phyloP scores from a whole-genome alignment of 2,888 invertebrate genomes.

The Euplexia lucipara region DNA sequence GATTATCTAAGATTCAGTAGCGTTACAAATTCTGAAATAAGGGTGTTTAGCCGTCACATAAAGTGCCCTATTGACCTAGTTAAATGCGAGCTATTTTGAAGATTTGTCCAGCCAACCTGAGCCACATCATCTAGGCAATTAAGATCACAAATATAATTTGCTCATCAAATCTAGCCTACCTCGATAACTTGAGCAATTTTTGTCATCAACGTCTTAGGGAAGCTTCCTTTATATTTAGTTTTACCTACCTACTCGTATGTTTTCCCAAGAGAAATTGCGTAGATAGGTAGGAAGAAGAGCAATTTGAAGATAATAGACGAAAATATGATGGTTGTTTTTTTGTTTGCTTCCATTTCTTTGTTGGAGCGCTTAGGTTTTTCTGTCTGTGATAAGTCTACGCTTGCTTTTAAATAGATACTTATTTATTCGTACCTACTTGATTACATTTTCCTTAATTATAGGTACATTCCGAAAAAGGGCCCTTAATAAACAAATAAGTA shows the following conservation, averaged over 20 bases:
- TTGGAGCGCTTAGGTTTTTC: slow-evolving; percentile 28
- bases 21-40: too few species aligned
- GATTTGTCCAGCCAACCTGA: too few species aligned
- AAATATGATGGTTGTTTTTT: slow-evolving; percentile 67
- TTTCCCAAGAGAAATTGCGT: slow-evolving; percentile 58
- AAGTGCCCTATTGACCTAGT: too few species aligned
- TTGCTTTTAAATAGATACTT: not conserved
- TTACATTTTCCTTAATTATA: slow-evolving; percentile 13
- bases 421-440: not conserved
- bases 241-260: slow-evolving; percentile 20
- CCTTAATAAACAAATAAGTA: slow-evolving; percentile 31
- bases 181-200: slow-evolving; percentile 22
- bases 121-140: too few species aligned
- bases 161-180: slow-evolving; percentile 10
- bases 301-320: slow-evolving; percentile 72
- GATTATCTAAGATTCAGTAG: too few species aligned
- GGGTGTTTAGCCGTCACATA: too few species aligned
- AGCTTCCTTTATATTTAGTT: slow-evolving; percentile 43
- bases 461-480: not conserved
- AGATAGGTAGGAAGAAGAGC: slow-evolving; percentile 60
- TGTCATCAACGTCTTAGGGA: slow-evolving; percentile 32
- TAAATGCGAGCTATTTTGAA: too few species aligned
- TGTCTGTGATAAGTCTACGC: not conserved
- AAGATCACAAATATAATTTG: slow-evolving; percentile 10
- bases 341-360: slow-evolving; percentile 61